These are phyloP conservation scores for Corythornis madagascariensis DNA, from an alignment of 2,113 vertebrate genomes.

Conservation along the genomic window DNA sequence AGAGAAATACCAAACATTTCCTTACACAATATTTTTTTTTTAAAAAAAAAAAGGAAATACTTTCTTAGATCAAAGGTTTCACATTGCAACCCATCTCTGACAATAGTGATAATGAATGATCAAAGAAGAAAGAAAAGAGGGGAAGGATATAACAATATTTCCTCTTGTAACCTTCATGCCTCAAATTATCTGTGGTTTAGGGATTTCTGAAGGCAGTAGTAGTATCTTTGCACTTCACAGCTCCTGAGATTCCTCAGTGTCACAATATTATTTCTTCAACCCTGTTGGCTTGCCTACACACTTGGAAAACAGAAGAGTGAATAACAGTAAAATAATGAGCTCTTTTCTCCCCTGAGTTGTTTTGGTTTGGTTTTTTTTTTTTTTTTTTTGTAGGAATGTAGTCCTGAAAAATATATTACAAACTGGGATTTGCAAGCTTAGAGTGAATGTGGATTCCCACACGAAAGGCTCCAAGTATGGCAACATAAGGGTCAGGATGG, in stretches of 20 bases:
- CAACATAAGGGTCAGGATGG: not conserved
- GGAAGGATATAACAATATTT: not conserved
- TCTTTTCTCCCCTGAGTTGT: not conserved
- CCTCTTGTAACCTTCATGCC: not conserved
- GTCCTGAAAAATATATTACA: not conserved
- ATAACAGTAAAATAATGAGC: not conserved
- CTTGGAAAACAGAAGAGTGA: not conserved
- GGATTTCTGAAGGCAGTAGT: not conserved
- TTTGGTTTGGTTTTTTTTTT: no score
- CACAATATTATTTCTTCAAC: not conserved
- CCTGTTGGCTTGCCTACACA: not conserved
- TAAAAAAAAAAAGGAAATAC: not conserved
- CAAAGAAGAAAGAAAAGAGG: not conserved
- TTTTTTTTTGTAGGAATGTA: not conserved
- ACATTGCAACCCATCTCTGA: not conserved
- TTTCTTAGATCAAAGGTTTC: not conserved
- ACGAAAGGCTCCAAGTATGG: accelerated
- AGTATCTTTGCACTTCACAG: not conserved
- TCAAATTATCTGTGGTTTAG: not conserved
- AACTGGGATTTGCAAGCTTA: not conserved
- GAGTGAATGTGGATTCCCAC: not conserved
- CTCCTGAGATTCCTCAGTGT: not conserved
- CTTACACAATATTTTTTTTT: not conserved
- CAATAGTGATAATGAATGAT: not conserved
- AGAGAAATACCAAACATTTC: not conserved